Conservation (phyloP, 2,113 vertebrate genomes). For the Eptesicus fuscus region DNA sequence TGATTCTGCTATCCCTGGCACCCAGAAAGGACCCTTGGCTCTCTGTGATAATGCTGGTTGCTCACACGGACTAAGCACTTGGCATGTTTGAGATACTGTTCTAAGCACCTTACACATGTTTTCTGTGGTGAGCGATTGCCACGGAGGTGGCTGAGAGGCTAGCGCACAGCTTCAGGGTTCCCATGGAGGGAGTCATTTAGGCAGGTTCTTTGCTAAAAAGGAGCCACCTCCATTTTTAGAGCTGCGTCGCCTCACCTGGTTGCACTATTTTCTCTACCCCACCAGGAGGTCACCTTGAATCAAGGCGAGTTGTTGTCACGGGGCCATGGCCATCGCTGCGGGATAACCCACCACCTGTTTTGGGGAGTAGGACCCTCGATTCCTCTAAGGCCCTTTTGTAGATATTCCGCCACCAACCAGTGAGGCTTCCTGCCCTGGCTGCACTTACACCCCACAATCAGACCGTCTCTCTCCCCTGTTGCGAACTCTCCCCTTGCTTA, state of each 20-base stretch:
- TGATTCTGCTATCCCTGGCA: neutral
- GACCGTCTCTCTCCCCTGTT: neutral
- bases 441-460: neutral
- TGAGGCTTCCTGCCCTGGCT: neutral
- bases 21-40: neutral
- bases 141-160: neutral
- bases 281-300: neutral
- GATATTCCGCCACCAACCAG: neutral
- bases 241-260: neutral
- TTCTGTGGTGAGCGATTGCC: neutral
- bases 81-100: neutral
- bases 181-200: neutral
- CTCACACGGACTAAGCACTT: neutral
- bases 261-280: neutral
- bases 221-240: neutral
- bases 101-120: neutral
- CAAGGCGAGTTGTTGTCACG: neutral
- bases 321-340: fast-evolving
- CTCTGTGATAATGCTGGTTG: neutral
- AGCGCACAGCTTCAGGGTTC: neutral
- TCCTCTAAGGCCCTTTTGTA: neutral
- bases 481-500: neutral
- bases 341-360: neutral
- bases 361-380: neutral
- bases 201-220: neutral